Percentiles rank a stretch among this genome's conserved stretches.
phyloP scores from a whole-genome alignment of 64 coral and sea anemone species.

The Pocillopora verrucosa region DNA sequence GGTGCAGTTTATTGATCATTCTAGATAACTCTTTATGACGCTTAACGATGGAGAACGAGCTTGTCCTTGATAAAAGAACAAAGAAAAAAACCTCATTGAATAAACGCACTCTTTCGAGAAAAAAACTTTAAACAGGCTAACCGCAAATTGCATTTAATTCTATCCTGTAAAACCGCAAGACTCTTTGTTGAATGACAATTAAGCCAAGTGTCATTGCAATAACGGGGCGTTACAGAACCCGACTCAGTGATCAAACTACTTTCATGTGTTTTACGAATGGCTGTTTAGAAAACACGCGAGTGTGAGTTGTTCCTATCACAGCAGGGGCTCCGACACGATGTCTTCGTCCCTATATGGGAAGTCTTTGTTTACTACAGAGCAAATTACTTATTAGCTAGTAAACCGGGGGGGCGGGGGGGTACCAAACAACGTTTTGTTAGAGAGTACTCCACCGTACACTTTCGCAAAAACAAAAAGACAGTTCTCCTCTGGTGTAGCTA shows the following conservation, averaged over 20 bases:
- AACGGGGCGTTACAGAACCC: neutral
- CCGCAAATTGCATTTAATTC: neutral
- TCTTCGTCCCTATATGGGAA: neutral
- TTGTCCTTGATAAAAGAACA: neutral
- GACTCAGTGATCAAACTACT: neutral
- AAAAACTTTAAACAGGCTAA: neutral
- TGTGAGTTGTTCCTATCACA: neutral
- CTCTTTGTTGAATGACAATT: neutral
- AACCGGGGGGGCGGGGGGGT: too few species aligned
- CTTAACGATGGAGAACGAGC: neutral
- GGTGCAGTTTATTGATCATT: neutral
- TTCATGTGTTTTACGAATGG: neutral
- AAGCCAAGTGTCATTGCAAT: neutral
- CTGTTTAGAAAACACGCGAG: neutral
- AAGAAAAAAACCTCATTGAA: neutral
- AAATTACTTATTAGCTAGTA: neutral
- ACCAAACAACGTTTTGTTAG: too few species aligned
- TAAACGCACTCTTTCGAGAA: neutral
- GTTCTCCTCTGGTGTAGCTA: too few species aligned
- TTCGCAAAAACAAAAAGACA: too few species aligned
- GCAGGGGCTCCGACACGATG: conserved; percentile 1
- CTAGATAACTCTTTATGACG: neutral
- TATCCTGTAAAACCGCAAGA: neutral
- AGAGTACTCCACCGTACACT: too few species aligned
- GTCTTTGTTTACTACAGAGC: neutral